A percentile compares a stretch with the other conserved stretches of the same genome.
These are phyloP conservation scores for Heterochromis multidens DNA, from an alignment of 2,113 vertebrate species.

Conservation along the genomic window DNA sequence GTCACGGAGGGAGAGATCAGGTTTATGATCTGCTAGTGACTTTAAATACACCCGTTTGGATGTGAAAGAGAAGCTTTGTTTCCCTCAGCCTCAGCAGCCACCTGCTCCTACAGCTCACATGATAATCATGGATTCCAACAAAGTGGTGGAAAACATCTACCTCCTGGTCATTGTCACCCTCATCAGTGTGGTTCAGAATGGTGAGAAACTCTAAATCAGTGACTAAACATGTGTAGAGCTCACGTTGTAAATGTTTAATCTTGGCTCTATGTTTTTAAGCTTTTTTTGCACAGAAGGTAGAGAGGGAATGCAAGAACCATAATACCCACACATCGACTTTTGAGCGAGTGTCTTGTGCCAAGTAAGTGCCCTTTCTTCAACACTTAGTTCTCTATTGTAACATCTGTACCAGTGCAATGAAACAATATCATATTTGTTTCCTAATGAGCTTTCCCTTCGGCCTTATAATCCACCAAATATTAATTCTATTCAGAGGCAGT, in stretches of 20 bases:
- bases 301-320: constrained; percentile 80
- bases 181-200: constrained; percentile 88
- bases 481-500: neutral
- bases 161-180: constrained; percentile 85
- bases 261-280: constrained; percentile 59
- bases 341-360: constrained; percentile 87
- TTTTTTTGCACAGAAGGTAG: constrained; percentile 90
- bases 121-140: constrained; percentile 75
- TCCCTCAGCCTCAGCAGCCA: neutral
- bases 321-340: constrained; percentile 71
- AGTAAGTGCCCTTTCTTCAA: constrained; percentile 77
- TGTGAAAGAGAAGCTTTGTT: neutral
- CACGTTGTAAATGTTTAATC: neutral
- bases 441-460: constrained; percentile 1
- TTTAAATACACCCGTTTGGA: neutral
- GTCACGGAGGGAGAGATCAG: neutral
- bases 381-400: neutral
- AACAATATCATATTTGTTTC: neutral
- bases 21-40: neutral
- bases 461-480: neutral
- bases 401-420: neutral
- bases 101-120: neutral
- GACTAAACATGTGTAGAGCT: neutral
- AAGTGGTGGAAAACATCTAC: constrained; percentile 80
- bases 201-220: constrained; percentile 68